These are phyloP conservation scores for Theristicus caerulescens DNA, from an alignment of 2,113 vertebrate species.

Conservation along the genomic window DNA sequence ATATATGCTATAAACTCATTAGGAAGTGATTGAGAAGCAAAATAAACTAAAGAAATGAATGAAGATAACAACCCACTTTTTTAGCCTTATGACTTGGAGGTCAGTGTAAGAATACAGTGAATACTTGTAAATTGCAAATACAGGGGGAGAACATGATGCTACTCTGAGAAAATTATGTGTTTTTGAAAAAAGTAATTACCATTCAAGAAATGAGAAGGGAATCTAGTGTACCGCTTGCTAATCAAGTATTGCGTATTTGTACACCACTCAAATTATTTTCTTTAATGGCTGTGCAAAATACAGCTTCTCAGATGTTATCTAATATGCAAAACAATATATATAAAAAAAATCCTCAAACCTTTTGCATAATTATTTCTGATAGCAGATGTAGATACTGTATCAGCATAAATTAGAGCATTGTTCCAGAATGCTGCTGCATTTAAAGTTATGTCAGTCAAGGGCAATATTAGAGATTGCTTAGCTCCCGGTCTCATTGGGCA, in stretches of 20 bases:
- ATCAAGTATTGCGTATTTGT: background rate
- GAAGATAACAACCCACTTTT: background rate
- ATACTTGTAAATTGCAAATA: background rate
- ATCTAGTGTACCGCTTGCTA: background rate
- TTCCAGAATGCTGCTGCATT: slow-evolving; percentile 1
- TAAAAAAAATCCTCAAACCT: background rate
- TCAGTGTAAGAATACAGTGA: background rate
- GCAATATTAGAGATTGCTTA: background rate
- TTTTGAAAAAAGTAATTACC: background rate
- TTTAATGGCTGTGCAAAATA: background rate
- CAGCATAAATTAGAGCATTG: slow-evolving; percentile 21
- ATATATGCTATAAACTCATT: background rate
- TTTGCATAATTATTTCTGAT: slow-evolving; percentile 17
- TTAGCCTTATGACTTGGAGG: background rate
- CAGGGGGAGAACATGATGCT: background rate
- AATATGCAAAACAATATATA: background rate
- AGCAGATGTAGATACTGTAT: slow-evolving; percentile 7
- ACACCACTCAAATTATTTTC: background rate
- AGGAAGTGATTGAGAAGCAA: background rate
- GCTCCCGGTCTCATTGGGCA: background rate
- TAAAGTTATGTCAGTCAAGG: slow-evolving; percentile 18
- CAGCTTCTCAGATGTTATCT: background rate
- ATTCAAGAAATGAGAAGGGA: background rate
- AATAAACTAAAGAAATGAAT: background rate
- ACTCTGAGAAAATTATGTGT: background rate